These are phyloP conservation scores for Gastrophryne carolinensis DNA, from an alignment of 2,797 vertebrate species.

Conservation along the genomic window DNA sequence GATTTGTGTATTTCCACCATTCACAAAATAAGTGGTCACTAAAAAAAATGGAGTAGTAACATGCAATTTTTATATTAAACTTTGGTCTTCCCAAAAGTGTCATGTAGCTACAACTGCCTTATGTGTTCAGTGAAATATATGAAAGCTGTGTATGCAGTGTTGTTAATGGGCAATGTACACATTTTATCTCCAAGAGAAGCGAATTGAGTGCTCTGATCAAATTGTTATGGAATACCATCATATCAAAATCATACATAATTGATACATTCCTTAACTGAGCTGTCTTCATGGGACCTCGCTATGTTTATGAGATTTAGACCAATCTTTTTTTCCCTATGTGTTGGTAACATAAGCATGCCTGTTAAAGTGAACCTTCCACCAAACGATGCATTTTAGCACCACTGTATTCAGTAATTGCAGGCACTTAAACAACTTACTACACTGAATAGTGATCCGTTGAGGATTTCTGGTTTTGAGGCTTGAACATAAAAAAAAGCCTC, in stretches of 20 bases:
- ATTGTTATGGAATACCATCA: too few species aligned
- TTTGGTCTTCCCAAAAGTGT: too few species aligned
- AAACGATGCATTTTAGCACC: neutral
- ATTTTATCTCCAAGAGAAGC: too few species aligned
- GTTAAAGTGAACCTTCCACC: neutral
- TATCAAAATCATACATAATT: too few species aligned
- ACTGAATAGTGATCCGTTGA: neutral
- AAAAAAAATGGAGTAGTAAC: too few species aligned
- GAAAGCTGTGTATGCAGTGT: neutral
- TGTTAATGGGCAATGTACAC: neutral
- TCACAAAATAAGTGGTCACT: too few species aligned
- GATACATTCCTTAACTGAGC: neutral
- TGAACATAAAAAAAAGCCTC: neutral
- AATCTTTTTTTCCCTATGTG: neutral
- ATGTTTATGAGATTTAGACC: neutral
- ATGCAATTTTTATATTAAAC: neutral
- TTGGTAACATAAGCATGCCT: neutral
- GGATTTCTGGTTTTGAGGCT: neutral
- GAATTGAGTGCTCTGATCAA: too few species aligned
- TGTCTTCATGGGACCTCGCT: neutral
- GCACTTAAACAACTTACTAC: neutral
- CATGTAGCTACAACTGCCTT: neutral
- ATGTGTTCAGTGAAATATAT: neutral
- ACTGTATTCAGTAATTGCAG: neutral
- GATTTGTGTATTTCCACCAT: too few species aligned